Evolutionary conservation across 92 coral and sea anemone genomes (phyloP), one percentile per base, ranked within the genome.

Genomic region (Pocillopora meandrina): DNA sequence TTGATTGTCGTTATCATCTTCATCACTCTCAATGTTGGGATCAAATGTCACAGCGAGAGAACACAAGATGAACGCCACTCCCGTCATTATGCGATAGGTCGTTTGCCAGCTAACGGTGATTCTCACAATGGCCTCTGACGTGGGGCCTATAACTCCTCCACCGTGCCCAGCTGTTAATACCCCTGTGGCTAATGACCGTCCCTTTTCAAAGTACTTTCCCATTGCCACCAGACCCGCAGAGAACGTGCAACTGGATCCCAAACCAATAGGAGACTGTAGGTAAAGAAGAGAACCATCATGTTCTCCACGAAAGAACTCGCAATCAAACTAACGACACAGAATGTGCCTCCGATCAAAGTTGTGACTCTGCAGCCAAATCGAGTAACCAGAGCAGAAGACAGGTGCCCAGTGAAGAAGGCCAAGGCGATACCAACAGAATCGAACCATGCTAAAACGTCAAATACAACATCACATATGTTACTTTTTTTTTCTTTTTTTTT

Each of bases 121-220:
- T 5, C 62, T 77, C n/a, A 90, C 36, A 8, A 90, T 59, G 57
- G 72, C 67, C 79, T 90, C 85, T 12, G 81, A 49, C 11, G 82
- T 56, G 65, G 77, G 88, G 2, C 91, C 91, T 52, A 87, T 61
- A 11, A 87, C 73, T 2, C 91, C 94, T 9, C 89, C 71, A 2
- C 91, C 94, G 12, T 52, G 86, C 36, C 94, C 94, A 33, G 79
- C 75, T 1, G 73, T 76, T 6, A 77, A n/a, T 0, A 89, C 19
- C 2, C 94, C 94, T 34, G 74, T 75, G 12, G 94, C 91, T 35
- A 91, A 14, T 18, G 91, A 75, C 65, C 67, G 78, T 14, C 71
- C 74, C 65, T 74, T 87, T 34, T 87, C 58, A 71, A 90, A 90
- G 75, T 83, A 87, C 69, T 87, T 82, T 21, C 90, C 65, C 5